Percentiles rank a stretch among this genome's conserved stretches.
Conservation (phyloP, 1,140 invertebrate genomes). For the Tetranychus cinnabarinus region DNA sequence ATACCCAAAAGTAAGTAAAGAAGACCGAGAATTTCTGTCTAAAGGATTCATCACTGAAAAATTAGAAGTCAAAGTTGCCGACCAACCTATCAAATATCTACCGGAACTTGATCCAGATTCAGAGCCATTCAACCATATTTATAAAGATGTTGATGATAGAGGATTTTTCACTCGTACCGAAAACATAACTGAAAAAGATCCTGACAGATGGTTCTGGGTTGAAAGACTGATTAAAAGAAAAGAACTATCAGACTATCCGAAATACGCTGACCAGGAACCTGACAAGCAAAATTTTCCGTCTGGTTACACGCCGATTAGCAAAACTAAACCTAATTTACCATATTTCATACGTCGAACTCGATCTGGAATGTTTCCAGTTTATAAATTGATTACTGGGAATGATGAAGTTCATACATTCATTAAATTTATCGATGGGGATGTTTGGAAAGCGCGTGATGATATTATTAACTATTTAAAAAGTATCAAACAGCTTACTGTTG, state of each 20-base stretch:
- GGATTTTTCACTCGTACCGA: not conserved
- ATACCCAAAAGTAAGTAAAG: not conserved
- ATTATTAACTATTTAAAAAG: not conserved
- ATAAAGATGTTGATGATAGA: not conserved
- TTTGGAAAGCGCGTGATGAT: not conserved
- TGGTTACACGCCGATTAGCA: not conserved
- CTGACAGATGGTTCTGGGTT: not conserved
- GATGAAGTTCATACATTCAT: not conserved
- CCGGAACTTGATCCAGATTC: not conserved
- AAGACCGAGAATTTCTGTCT: not conserved
- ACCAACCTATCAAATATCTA: not conserved
- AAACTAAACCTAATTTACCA: not conserved
- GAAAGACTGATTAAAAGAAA: not conserved
- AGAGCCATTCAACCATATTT: not conserved
- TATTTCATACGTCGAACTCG: not conserved
- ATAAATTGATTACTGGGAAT: not conserved
- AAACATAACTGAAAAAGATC: not conserved
- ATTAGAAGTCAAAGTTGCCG: not conserved
- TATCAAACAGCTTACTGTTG: not conserved
- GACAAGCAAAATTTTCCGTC: not conserved
- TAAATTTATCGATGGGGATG: not conserved
- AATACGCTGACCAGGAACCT: not conserved
- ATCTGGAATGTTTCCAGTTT: not conserved
- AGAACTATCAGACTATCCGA: not conserved
- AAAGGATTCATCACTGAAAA: not conserved